Conservation (phyloP, 23 tunicate species). For the Botrylloides violaceus region DNA sequence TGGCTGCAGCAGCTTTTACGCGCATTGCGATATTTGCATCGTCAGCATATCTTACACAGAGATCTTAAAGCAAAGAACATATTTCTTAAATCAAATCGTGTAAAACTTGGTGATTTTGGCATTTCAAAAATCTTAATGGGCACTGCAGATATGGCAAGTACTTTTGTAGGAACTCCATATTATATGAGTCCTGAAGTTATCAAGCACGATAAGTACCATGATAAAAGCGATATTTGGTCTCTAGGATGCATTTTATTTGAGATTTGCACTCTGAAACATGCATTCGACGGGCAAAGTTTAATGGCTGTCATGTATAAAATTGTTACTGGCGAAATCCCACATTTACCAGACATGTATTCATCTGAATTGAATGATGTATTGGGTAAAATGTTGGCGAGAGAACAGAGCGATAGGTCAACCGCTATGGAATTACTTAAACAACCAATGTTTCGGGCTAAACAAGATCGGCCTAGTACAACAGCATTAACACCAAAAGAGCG, state of each 20-base stretch:
- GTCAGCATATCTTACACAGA: conserved; percentile 60
- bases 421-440: conserved; percentile 3
- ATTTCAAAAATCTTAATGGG: conserved; percentile 84
- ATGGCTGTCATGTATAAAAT: conserved; percentile 88
- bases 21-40: conserved; percentile 72
- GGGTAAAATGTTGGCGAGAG: conserved; percentile 59
- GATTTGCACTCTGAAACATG: conserved; percentile 64
- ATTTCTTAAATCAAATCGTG: conserved; percentile 60
- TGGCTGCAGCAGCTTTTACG: conserved; percentile 76
- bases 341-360: conserved; percentile 50
- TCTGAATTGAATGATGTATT: conserved; percentile 53
- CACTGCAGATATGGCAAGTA: conserved; percentile 84
- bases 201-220: conserved; percentile 85
- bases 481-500: conserved; percentile 55
- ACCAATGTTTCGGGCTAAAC: background rate
- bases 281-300: conserved; percentile 67
- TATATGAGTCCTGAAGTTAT: conserved; percentile 97
- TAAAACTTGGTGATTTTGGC: conserved; percentile 94
- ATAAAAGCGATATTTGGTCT: conserved; percentile 94
- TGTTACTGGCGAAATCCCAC: conserved; percentile 59
- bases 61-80: conserved; percentile 82
- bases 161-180: conserved; percentile 94
- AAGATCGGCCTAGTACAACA: background rate
- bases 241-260: conserved; percentile 78
- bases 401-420: conserved; percentile 6